Conservation (phyloP, 2,797 vertebrate species). For the Limnodromus scolopaceus region DNA sequence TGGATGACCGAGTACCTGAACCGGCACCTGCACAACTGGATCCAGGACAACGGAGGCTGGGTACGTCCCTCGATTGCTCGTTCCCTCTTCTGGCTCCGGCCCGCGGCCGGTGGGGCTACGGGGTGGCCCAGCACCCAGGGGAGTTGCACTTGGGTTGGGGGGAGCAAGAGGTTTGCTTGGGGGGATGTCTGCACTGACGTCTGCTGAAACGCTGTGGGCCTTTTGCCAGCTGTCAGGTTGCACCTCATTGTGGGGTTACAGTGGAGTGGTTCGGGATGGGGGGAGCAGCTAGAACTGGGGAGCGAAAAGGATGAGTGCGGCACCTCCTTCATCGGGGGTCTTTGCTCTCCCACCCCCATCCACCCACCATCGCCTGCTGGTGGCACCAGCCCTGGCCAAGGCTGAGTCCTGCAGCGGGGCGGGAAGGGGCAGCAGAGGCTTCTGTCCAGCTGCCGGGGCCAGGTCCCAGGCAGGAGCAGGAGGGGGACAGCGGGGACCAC, state of each 20-base stretch:
- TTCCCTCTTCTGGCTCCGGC: not conserved
- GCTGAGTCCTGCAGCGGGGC: not conserved
- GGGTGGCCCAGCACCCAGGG: accelerated
- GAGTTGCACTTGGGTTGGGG: accelerated
- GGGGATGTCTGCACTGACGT: accelerated
- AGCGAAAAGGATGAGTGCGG: accelerated
- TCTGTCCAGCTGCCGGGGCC: not conserved
- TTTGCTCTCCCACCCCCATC: not conserved
- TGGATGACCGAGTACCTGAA: conserved; percentile 99
- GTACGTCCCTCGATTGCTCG: conserved; percentile 78
- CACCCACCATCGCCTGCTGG: not conserved
- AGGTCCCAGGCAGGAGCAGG: not conserved
- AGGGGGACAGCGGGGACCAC: not conserved
- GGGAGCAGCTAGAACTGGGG: accelerated
- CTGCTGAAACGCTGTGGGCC: not conserved
- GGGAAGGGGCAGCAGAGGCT: not conserved
- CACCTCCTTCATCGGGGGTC: accelerated
- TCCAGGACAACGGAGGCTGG: conserved; percentile 99
- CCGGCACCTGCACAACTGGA: conserved; percentile 93
- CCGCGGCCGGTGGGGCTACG: accelerated
- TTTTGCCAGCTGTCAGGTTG: not conserved
- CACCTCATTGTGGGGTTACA: accelerated
- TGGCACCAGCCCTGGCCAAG: not conserved
- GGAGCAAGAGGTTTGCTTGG: not conserved
- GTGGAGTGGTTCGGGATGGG: not conserved